Evolutionary conservation across 2,888 invertebrate species (phyloP).

Genomic region (Timema podura): DNA sequence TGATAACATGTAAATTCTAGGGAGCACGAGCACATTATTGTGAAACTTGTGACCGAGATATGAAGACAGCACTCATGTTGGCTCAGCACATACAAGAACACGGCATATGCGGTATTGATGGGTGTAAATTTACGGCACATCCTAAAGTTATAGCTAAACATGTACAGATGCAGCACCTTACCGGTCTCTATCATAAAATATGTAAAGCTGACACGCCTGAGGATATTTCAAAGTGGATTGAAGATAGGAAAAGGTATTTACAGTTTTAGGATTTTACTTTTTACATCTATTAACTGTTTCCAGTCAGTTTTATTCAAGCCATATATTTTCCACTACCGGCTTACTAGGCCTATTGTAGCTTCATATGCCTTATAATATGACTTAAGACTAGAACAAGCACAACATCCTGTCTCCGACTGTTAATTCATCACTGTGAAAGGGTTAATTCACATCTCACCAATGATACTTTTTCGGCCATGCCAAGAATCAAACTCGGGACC

Average conservation of each 20-base stretch:
- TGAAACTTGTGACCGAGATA: constrained; percentile 78
- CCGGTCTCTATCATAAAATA: constrained; percentile 77
- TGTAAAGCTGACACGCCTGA: constrained; percentile 70
- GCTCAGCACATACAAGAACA: constrained; percentile 69
- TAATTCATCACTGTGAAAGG: no score
- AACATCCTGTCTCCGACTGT: no score
- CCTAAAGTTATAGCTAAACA: constrained; percentile 76
- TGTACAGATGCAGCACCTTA: constrained; percentile 74
- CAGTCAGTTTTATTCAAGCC: no score
- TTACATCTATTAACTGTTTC: no score
- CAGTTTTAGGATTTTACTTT: no score
- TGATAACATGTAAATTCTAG: background rate
- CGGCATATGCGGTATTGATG: constrained; percentile 72
- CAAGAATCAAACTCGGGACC: no score
- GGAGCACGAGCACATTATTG: constrained; percentile 52
- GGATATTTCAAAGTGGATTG: constrained; percentile 79
- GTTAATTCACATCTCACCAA: no score
- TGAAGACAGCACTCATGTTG: constrained; percentile 56
- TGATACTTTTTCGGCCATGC: no score
- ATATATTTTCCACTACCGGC: no score
- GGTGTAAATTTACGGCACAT: constrained; percentile 75
- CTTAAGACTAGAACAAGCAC: no score
- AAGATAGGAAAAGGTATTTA: constrained; percentile 71
- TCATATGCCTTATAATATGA: no score
- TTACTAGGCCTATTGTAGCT: no score